Evolutionary conservation across 2,113 vertebrate species (phyloP).

Genomic region (Thymallus thymallus): DNA sequence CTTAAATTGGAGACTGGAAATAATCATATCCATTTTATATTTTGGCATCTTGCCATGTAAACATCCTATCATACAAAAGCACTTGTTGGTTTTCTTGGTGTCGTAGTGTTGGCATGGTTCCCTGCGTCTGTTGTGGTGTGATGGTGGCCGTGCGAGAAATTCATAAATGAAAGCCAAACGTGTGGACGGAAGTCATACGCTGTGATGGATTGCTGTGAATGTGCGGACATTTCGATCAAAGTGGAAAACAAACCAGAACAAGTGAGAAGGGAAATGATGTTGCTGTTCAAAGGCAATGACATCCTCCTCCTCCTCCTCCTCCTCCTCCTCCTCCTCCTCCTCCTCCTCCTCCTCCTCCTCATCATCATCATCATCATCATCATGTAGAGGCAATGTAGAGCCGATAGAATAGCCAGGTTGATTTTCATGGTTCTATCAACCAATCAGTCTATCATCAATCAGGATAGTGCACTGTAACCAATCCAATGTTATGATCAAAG

Average conservation of each 20-base stretch:
- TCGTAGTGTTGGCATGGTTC: not conserved
- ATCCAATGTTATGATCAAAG: conserved; percentile 50
- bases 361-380: not conserved
- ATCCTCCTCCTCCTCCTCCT: not conserved
- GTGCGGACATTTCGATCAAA: conserved; percentile 1
- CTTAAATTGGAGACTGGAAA: not conserved
- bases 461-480: conserved; percentile 59
- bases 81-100: not conserved
- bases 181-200: not conserved
- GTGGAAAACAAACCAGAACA: conserved; percentile 22
- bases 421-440: not conserved
- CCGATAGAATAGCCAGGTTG: not conserved
- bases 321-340: no score
- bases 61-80: not conserved
- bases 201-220: not conserved
- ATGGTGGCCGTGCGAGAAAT: not conserved
- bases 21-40: conserved; percentile 14
- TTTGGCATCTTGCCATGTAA: conserved; percentile 7
- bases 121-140: not conserved
- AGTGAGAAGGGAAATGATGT: not conserved
- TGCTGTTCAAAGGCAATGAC: not conserved
- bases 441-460: conserved; percentile 61
- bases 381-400: not conserved
- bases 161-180: conserved; percentile 1
- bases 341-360: not conserved